Evolutionary conservation across 92 coral and sea anemone genomes (phyloP).

Genomic region (Umimayanthus kanabou): DNA sequence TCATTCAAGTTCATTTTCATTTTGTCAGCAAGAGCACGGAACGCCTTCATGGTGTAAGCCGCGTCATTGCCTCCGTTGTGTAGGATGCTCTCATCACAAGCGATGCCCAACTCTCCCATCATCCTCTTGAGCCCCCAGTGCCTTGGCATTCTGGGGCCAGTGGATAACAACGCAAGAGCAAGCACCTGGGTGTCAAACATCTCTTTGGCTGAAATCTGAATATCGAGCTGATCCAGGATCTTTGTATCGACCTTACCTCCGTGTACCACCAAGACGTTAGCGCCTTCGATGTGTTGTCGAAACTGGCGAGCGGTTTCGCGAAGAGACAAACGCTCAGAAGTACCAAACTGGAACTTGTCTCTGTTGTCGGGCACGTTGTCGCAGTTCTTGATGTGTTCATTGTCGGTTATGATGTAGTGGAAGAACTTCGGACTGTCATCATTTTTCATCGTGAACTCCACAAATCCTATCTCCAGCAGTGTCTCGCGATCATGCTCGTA

Average conservation of each 20-base stretch:
- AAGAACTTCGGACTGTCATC: conserved; percentile 37
- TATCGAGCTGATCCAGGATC: conserved; percentile 44
- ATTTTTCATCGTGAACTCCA: conserved; percentile 38
- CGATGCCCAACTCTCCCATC: neutral
- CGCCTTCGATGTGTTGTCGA: conserved; percentile 47
- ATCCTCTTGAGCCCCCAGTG: too few species aligned
- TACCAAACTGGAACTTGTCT: conserved; percentile 58
- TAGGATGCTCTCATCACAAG: conserved; percentile 16
- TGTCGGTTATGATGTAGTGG: conserved; percentile 26
- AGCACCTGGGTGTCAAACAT: conserved; percentile 69
- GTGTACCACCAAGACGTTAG: conserved; percentile 62
- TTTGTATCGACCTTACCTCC: conserved; percentile 54
- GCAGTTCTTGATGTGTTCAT: neutral
- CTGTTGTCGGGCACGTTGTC: conserved; percentile 66
- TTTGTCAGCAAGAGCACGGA: conserved; percentile 45
- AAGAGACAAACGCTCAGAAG: conserved; percentile 24
- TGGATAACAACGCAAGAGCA: conserved; percentile 48
- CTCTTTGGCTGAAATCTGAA: conserved; percentile 42
- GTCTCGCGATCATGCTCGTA: conserved; percentile 59
- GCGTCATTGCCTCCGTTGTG: conserved; percentile 68
- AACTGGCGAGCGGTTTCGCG: conserved; percentile 58
- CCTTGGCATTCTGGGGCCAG: conserved; percentile 30
- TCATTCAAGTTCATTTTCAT: too few species aligned
- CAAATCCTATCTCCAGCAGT: conserved; percentile 70
- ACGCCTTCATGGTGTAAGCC: conserved; percentile 23